A percentile compares a stretch with the other conserved stretches of the same genome.
Evolutionary conservation across 1,140 invertebrate species (phyloP).

Genomic region (Lucilia cuprina): DNA sequence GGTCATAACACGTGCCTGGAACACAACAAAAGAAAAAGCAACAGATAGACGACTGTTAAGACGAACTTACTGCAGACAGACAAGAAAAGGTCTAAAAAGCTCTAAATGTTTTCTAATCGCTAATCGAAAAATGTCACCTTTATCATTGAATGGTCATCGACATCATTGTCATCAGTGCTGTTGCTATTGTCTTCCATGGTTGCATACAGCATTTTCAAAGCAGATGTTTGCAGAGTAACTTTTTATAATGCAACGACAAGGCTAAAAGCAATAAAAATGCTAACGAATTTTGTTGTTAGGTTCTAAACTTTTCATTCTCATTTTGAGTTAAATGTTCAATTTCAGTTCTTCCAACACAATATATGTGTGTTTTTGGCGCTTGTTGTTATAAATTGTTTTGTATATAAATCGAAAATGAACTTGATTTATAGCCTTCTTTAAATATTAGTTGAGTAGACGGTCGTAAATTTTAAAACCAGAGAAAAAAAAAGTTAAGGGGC

Average conservation of each 20-base stretch:
- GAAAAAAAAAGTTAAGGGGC: too few species aligned
- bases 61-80: neutral
- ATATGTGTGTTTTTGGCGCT: neutral
- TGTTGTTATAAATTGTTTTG: neutral
- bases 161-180: neutral
- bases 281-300: constrained; percentile 3
- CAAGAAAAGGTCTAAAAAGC: neutral
- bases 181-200: neutral
- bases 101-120: constrained; percentile 29
- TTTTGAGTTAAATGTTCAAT: neutral
- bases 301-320: neutral
- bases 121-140: constrained; percentile 32
- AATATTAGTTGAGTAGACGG: constrained; percentile 9
- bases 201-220: neutral
- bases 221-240: neutral
- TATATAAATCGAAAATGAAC: constrained; percentile 21
- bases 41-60: neutral
- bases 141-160: constrained; percentile 20
- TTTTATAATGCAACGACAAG: neutral
- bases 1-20: neutral
- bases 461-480: constrained; percentile 6
- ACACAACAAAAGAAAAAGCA: neutral
- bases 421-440: constrained; percentile 4
- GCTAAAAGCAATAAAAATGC: constrained; percentile 27
- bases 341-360: neutral